Conservation (phyloP, 1,140 invertebrate genomes). For the Magallana angulata region DNA sequence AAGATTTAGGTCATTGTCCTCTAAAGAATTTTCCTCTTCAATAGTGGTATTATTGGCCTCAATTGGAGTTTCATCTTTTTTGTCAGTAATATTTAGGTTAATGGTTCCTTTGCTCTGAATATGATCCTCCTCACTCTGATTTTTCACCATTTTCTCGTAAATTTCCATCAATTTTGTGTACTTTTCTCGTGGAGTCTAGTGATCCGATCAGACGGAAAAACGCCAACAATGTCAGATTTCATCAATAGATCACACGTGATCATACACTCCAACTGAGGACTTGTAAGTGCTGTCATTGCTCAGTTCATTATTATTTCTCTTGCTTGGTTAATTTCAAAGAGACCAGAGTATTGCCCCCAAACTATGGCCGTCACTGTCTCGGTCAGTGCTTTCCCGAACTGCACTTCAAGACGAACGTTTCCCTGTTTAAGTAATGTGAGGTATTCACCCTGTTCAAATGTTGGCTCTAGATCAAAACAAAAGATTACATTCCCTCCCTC, state of each 20-base stretch:
- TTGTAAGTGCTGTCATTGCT: constrained; percentile 32
- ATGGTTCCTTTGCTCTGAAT: no score
- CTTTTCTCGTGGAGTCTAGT: constrained; percentile 4
- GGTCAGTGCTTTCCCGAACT: constrained; percentile 43
- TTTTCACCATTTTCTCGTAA: background rate
- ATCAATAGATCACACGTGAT: constrained; percentile 54
- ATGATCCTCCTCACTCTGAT: no score
- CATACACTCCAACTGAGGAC: constrained; percentile 45
- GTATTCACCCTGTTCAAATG: constrained; percentile 48
- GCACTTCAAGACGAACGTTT: constrained; percentile 53
- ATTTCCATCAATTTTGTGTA: background rate
- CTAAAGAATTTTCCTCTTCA: no score
- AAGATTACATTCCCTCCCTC: background rate
- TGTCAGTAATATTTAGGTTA: no score
- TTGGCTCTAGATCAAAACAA: constrained; percentile 52
- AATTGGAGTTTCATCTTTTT: no score
- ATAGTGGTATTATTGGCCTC: no score
- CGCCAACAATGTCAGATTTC: constrained; percentile 29
- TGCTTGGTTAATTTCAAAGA: constrained; percentile 55
- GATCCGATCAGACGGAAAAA: constrained; percentile 48
- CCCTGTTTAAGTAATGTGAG: constrained; percentile 49
- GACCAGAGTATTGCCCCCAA: constrained; percentile 51
- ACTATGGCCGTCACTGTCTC: constrained; percentile 46
- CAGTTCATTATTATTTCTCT: constrained; percentile 34
- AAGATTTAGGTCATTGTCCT: no score